These are phyloP conservation scores for Porites divaricata DNA, from an alignment of 92 coral and sea anemone species.

Conservation along the genomic window DNA sequence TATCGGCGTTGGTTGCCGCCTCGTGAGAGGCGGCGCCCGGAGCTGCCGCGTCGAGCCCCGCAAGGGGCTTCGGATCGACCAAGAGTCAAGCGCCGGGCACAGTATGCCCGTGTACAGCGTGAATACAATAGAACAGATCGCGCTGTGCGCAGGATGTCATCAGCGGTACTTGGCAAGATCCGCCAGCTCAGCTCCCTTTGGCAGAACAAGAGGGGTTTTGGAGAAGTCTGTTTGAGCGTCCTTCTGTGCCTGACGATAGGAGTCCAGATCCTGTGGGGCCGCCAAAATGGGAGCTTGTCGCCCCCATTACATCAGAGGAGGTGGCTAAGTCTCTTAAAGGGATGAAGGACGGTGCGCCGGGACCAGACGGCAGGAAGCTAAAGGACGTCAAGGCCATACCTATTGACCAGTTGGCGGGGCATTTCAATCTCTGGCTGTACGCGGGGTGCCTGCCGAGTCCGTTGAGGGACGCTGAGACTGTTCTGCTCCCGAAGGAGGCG, in stretches of 20 bases:
- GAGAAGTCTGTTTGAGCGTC: background rate
- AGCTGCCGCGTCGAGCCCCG: too few relatives aligned
- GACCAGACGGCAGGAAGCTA: background rate
- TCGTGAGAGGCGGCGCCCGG: too few relatives aligned
- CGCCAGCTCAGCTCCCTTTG: background rate
- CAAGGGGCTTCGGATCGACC: background rate
- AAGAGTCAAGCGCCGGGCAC: background rate
- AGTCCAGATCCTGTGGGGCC: too few relatives aligned
- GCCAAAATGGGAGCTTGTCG: too few relatives aligned
- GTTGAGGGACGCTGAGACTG: constrained; percentile 18
- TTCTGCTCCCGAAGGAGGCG: constrained; percentile 6
- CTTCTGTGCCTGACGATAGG: background rate
- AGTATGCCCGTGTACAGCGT: background rate
- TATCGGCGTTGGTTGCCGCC: background rate
- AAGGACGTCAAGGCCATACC: background rate
- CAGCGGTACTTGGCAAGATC: too few relatives aligned
- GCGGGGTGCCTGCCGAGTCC: background rate
- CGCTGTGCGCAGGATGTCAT: too few relatives aligned
- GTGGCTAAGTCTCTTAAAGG: background rate
- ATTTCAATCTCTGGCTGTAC: constrained; percentile 26
- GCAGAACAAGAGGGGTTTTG: background rate
- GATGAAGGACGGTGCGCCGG: background rate
- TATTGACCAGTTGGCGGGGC: background rate
- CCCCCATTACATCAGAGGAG: background rate
- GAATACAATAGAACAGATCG: background rate